A percentile compares a stretch with the other conserved stretches of the same genome.
phyloP scores from a whole-genome alignment of 2,888 invertebrate species.

The Ischnura elegans region DNA sequence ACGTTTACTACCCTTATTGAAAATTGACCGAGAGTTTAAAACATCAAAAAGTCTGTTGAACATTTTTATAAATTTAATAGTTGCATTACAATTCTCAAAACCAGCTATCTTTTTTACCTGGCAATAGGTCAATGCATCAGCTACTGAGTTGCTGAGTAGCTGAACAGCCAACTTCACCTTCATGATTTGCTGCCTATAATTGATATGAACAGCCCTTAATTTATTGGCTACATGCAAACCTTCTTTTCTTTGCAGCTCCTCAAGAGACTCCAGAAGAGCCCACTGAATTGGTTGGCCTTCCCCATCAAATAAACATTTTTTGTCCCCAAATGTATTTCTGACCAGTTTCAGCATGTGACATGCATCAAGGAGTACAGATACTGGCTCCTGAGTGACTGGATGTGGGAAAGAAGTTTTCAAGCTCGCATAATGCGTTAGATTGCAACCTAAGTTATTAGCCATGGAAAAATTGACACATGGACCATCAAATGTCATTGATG shows the following conservation, averaged over 20 bases:
- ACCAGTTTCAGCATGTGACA: neutral
- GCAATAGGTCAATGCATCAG: neutral
- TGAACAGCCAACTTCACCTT: too few species aligned
- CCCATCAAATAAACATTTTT: neutral
- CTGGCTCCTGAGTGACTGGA: neutral
- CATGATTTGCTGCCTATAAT: too few species aligned
- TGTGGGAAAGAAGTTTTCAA: neutral
- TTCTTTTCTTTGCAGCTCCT: too few species aligned
- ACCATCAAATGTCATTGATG: neutral
- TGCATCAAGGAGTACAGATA: neutral
- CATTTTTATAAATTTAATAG: neutral
- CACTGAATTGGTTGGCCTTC: too few species aligned
- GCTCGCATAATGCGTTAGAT: neutral
- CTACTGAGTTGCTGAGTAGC: too few species aligned
- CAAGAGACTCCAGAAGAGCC: too few species aligned
- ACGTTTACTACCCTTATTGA: too few species aligned
- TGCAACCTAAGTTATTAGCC: neutral
- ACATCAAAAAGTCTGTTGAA: too few species aligned
- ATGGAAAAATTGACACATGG: neutral
- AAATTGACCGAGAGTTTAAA: too few species aligned
- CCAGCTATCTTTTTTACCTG: neutral
- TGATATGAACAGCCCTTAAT: too few species aligned
- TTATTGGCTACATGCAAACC: too few species aligned
- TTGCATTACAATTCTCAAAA: neutral
- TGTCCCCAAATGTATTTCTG: neutral